These are phyloP conservation scores for Puntigrus tetrazona DNA, from an alignment of 2,113 vertebrate genomes.

Conservation along the genomic window DNA sequence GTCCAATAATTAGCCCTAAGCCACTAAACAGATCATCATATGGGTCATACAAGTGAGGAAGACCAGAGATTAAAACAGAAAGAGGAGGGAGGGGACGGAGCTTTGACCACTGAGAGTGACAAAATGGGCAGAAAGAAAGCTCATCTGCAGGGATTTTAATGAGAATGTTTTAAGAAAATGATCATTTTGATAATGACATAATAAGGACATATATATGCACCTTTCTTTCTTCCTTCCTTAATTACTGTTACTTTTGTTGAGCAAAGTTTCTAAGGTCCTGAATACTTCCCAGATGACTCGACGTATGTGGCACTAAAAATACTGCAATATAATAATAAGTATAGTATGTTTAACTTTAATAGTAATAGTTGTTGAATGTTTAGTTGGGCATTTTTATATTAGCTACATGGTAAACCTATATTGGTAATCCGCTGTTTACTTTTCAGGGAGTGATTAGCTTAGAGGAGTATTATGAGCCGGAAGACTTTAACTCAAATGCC, in stretches of 20 bases:
- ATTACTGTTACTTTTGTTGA: not conserved
- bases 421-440: not conserved
- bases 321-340: not conserved
- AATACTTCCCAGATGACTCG: not conserved
- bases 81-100: not conserved
- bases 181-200: not conserved
- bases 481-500: not conserved
- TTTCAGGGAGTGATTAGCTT: not conserved
- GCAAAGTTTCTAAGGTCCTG: not conserved
- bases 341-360: not conserved
- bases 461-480: not conserved
- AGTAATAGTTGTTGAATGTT: not conserved
- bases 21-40: constrained; percentile 62
- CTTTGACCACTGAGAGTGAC: constrained; percentile 5
- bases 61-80: constrained; percentile 49
- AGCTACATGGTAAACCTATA: not conserved
- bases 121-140: not conserved
- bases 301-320: not conserved
- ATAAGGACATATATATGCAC: not conserved
- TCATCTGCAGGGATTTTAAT: not conserved
- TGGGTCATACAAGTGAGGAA: constrained; percentile 44
- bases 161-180: not conserved
- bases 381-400: not conserved
- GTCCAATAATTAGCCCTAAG: constrained; percentile 53
- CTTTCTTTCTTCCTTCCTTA: not conserved